Evolutionary conservation across 2,797 vertebrate species (phyloP), one percentile per base, ranked within the genome.

Genomic region (Anolis apletophallus): DNA sequence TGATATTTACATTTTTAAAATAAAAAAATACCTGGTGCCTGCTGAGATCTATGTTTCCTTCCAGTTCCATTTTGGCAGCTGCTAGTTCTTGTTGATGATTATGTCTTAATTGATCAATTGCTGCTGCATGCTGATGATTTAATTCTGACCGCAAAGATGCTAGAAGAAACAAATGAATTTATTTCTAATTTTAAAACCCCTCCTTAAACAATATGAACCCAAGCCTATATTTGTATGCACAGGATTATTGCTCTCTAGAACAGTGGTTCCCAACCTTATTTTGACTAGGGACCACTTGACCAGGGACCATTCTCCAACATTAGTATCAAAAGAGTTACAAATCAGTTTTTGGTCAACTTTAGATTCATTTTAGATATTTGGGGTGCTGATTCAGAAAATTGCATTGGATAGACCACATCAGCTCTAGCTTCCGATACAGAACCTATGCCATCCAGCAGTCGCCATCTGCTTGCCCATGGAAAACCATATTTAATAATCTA

Each of bases 91-190:
- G 98, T 19, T 99, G 98, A 92, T 99, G 98, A 89, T 95, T 98
- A 93, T 98, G 98, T 84, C 97, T 96, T 93, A 99, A 95, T 92
- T 99, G 97, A 93, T 99, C 98, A 87, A 99, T 98, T 87, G 98
- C 97, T 57, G 98, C 98, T 5, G 98, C 98, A 57, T 99, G 98
- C 89, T 99, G 98, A 93, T 99, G 98, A 92, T 99, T 99, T 88
- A 99, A 91, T 96, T 99, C 98, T 12, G 99, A 99, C 75, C 99
- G 97, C 90, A 99, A 96, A 71, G 99, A 99, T 74, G 98, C 99
- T 99, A 90, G 69, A 90, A 85, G 67, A 14, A 73, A 29, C 11
- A 36, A 88, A 84, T 13, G 91, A 89, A 90, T 23, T 64, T 12
- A 89, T 26, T 12, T 59, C 19, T 21, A 19, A 19, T 72, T 79